phyloP scores from a whole-genome alignment of 1,140 invertebrate genomes.

The Lasaia peninsularis region DNA sequence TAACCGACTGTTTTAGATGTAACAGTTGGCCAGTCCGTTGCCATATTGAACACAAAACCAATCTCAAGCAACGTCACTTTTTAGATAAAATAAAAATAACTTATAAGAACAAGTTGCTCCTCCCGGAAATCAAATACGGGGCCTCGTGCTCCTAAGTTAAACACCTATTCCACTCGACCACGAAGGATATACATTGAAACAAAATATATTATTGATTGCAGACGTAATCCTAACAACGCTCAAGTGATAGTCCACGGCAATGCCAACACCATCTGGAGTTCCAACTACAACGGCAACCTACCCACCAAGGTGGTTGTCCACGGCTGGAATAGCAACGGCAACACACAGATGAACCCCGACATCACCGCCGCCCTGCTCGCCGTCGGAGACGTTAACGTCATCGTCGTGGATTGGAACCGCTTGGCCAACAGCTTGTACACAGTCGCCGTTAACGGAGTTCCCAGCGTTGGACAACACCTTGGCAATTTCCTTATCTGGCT shows the following conservation, averaged over 20 bases:
- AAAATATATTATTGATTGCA: neutral
- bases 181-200: too few species aligned
- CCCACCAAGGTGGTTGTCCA: neutral
- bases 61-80: too few species aligned
- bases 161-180: too few species aligned
- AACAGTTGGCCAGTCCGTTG: too few species aligned
- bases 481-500: neutral
- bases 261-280: neutral
- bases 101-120: too few species aligned
- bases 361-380: neutral
- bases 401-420: neutral
- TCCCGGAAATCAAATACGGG: too few species aligned
- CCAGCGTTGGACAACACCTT: neutral
- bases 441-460: too few species aligned
- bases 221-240: neutral
- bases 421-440: neutral
- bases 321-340: neutral
- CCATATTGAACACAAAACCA: too few species aligned
- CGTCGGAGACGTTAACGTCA: neutral
- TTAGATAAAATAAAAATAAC: too few species aligned
- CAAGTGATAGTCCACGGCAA: neutral
- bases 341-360: neutral
- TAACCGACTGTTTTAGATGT: too few species aligned
- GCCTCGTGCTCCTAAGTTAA: too few species aligned
- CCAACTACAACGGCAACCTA: neutral